Conservation (phyloP, 2,888 invertebrate genomes). For the Horisme vitalbata region DNA sequence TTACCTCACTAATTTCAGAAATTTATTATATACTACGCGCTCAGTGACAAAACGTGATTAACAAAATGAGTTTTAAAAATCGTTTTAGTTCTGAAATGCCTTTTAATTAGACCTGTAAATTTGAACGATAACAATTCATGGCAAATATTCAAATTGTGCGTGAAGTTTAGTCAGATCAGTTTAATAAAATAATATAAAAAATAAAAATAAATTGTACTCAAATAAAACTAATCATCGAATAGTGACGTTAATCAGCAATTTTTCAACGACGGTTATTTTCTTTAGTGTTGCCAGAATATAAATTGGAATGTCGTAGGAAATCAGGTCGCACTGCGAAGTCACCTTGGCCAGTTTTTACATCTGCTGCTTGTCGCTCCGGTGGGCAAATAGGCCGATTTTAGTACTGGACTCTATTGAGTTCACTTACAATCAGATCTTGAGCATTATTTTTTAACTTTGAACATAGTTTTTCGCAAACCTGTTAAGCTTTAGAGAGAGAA, state of each 20-base stretch:
- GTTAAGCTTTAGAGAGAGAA: no score
- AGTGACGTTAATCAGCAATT: conserved; percentile 18
- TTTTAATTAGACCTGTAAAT: neutral
- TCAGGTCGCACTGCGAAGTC: conserved; percentile 44
- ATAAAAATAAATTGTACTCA: neutral
- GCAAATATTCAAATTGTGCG: no score
- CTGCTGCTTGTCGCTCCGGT: conserved; percentile 61
- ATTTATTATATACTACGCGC: no score
- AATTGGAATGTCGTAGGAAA: conserved; percentile 37
- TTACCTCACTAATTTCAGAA: no score
- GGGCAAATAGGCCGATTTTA: conserved; percentile 61
- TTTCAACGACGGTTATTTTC: conserved; percentile 12
- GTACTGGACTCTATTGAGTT: conserved; percentile 62
- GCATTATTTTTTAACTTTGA: no score
- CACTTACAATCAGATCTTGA: conserved; percentile 20
- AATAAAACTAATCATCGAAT: neutral
- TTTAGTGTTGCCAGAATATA: conserved; percentile 33
- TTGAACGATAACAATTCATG: no score
- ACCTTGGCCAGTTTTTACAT: conserved; percentile 76
- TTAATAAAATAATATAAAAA: no score
- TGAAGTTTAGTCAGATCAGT: no score
- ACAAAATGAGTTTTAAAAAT: no score
- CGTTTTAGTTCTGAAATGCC: no score
- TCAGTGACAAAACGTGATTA: no score
- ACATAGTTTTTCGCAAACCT: no score